Base-by-base conservation (phyloP, 2,113 vertebrate species). In the Acrocephalus arundinaceus region DNA sequence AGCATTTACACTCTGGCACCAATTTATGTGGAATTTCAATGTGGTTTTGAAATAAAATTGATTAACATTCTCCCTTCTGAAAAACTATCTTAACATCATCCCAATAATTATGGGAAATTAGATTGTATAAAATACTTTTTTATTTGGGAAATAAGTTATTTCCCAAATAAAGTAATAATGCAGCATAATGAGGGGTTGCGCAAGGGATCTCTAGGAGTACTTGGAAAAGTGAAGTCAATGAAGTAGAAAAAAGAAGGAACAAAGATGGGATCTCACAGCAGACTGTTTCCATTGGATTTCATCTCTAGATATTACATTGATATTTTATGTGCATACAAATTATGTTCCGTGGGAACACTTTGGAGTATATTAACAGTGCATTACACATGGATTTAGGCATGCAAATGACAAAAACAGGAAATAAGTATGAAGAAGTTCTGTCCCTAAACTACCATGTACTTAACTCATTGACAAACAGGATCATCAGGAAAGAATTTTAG, bases 321-420 rank as follows among this genome's bases (percentile, higher is more conserved):
- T 95, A 89, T 96, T 96, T 96, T 82, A 84, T 91, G 62, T 97
- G 95, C 89, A 96, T 97, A 96, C 73, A 95, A 90, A 97, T 97
- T 92, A 82, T 91, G 91, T 96, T 96, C 78, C 68, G n/a, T 84
- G 65, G 89, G 85, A 95, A 88, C 59, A 78, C 77, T 92, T 51
- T 4, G 4, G 70, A 66, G 70, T 95, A 95, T 96, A 93, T 95
- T 85, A 93, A 76, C 84, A 96, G 75, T 82, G 75, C 66, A 76
- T 65, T 93, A 89, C 76, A 61, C 74, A 77, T 62, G 74, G 87
- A 93, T 90, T 77, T 87, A 95, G 68, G 86, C 48, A 89, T 90
- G 75, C 48, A 95, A 95, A 92, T 92, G 22, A 76, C 55, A 93
- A 91, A 95, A 96, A 88, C n/a, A 30, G n/a, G 48, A 90, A 57